A percentile compares a stretch with the other conserved stretches of the same genome.
Conservation (phyloP, 2,113 vertebrate species). For the Panthera uncia region DNA sequence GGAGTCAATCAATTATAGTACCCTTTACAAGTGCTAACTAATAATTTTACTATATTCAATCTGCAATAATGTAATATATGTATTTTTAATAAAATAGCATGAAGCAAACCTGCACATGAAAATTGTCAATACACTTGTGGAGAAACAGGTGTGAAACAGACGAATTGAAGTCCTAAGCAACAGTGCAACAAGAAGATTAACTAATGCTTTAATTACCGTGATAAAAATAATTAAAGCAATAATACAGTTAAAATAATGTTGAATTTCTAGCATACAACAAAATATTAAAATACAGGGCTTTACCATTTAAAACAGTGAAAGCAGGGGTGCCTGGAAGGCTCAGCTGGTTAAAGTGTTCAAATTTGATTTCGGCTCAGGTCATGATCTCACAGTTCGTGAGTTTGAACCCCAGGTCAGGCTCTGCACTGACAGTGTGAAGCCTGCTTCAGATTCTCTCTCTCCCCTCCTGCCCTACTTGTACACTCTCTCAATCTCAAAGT, state of each 20-base stretch:
- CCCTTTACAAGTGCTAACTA: background rate
- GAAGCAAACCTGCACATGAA: background rate
- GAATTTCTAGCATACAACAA: background rate
- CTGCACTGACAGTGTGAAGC: no score
- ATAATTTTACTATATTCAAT: background rate
- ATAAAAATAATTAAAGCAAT: background rate
- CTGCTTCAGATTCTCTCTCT: no score
- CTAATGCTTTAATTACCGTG: background rate
- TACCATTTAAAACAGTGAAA: background rate
- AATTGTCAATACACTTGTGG: background rate
- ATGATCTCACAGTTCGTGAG: no score
- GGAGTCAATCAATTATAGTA: background rate
- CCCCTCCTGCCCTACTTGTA: no score
- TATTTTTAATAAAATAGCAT: background rate
- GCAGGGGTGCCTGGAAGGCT: no score
- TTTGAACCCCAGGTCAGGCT: no score
- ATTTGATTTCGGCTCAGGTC: no score
- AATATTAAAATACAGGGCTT: background rate
- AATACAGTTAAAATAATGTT: background rate
- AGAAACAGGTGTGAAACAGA: background rate
- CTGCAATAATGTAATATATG: background rate
- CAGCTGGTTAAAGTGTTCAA: no score
- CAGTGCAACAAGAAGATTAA: background rate
- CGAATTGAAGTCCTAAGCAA: background rate
- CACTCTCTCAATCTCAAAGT: no score